phyloP scores from a whole-genome alignment of 2,888 invertebrate genomes.

The Andrena camellia region DNA sequence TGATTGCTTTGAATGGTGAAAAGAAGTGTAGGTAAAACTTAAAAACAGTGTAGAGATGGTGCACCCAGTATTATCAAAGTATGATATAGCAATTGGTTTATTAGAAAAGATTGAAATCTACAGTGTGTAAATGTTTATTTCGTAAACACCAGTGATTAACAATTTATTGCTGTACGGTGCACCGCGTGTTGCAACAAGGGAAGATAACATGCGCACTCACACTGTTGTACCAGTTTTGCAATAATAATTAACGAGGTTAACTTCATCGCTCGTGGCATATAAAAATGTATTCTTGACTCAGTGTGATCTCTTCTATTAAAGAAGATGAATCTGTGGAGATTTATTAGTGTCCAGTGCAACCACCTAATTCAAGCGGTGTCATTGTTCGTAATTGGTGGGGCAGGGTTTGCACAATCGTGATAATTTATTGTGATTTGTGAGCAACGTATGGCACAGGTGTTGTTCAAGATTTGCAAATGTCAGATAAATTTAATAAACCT shows the following conservation, averaged over 20 bases:
- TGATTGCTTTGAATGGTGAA: no score
- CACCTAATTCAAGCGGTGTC: neutral
- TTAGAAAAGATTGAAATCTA: neutral
- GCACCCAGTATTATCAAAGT: neutral
- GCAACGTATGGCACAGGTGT: neutral
- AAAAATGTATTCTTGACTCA: neutral
- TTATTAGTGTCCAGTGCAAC: neutral
- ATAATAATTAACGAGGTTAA: constrained; percentile 3
- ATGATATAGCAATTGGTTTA: neutral
- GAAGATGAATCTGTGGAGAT: constrained; percentile 1
- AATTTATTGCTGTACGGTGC: constrained; percentile 17
- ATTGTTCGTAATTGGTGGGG: neutral
- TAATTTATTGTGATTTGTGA: neutral
- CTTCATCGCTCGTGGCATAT: neutral
- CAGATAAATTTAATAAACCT: constrained; percentile 24
- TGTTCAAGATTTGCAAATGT: constrained; percentile 11
- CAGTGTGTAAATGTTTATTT: neutral
- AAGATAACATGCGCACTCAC: neutral
- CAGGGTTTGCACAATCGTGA: neutral
- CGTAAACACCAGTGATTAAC: neutral
- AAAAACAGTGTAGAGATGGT: neutral
- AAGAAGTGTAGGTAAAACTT: neutral
- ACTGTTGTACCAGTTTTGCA: neutral
- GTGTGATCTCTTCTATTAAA: neutral
- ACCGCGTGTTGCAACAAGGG: neutral